These are phyloP conservation scores for Callocephalon fimbriatum DNA, from an alignment of 2,113 vertebrate species.

Conservation along the genomic window DNA sequence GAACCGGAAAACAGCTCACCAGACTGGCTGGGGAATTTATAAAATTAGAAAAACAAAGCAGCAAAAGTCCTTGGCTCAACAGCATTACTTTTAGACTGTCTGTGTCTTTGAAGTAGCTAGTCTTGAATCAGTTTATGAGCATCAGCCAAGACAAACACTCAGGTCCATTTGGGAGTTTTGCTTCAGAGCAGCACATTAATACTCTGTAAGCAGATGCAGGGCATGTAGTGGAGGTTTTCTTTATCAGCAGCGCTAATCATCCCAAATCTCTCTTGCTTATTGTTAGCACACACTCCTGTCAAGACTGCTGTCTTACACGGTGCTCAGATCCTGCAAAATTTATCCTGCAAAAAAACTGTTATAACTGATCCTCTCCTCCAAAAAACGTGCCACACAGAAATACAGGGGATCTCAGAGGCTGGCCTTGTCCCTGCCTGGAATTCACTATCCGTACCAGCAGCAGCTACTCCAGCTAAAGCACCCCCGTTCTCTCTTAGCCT, in stretches of 20 bases:
- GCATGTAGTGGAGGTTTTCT: background rate
- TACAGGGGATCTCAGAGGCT: background rate
- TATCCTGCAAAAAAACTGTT: background rate
- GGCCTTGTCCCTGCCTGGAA: background rate
- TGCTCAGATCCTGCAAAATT: background rate
- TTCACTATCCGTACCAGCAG: background rate
- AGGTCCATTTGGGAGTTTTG: background rate
- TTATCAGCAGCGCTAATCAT: background rate
- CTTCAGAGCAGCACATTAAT: constrained; percentile 10
- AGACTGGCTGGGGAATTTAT: constrained; percentile 2
- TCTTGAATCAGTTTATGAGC: constrained; percentile 1
- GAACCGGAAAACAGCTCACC: background rate
- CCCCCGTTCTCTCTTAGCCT: background rate
- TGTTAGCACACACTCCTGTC: background rate
- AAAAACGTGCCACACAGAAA: background rate
- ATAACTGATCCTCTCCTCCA: background rate
- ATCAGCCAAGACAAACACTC: constrained; percentile 19
- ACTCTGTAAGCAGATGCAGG: constrained; percentile 26
- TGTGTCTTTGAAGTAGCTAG: constrained; percentile 19
- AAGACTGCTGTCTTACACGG: background rate
- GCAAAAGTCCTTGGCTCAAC: constrained; percentile 34
- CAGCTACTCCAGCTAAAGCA: background rate
- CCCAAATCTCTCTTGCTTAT: background rate
- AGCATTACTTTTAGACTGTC: background rate
- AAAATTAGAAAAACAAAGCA: constrained; percentile 53